Conservation (phyloP, 2,888 invertebrate species). For the Cremastinae sp. region DNA sequence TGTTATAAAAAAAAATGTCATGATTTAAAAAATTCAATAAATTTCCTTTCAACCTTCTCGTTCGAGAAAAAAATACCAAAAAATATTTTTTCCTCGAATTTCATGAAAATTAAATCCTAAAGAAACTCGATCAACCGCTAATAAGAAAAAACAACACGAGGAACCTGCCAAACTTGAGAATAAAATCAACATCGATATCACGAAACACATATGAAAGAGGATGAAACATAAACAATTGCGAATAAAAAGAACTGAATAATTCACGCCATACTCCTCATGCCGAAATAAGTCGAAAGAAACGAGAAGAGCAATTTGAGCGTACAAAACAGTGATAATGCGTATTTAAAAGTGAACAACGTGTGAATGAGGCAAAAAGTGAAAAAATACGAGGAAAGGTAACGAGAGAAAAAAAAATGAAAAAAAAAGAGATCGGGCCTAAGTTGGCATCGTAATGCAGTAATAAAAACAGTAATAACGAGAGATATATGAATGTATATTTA, state of each 20-base stretch:
- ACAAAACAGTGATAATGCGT: slow-evolving; percentile 45
- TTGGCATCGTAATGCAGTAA: slow-evolving; percentile 41
- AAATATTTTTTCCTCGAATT: too few species aligned
- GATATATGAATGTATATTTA: slow-evolving; percentile 22
- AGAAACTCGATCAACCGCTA: background rate
- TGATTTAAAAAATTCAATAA: too few species aligned
- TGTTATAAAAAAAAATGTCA: too few species aligned
- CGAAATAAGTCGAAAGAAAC: slow-evolving; percentile 24
- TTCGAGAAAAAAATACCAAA: background rate
- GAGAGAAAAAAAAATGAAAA: background rate
- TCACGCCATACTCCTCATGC: slow-evolving; percentile 35
- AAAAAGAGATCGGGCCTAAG: slow-evolving; percentile 7
- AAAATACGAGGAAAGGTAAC: slow-evolving; percentile 29
- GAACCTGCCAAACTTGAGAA: background rate
- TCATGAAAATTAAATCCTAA: background rate
- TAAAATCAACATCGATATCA: background rate
- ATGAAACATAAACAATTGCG: slow-evolving; percentile 18
- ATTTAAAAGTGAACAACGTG: slow-evolving; percentile 54
- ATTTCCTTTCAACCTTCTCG: too few species aligned
- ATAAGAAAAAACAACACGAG: background rate
- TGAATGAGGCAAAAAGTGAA: slow-evolving; percentile 53
- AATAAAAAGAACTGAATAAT: slow-evolving; percentile 12
- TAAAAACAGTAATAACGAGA: slow-evolving; percentile 50
- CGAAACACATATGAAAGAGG: background rate
- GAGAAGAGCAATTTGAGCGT: slow-evolving; percentile 26